Conservation (phyloP, 1,140 invertebrate genomes). For the Brachionus rubens region DNA sequence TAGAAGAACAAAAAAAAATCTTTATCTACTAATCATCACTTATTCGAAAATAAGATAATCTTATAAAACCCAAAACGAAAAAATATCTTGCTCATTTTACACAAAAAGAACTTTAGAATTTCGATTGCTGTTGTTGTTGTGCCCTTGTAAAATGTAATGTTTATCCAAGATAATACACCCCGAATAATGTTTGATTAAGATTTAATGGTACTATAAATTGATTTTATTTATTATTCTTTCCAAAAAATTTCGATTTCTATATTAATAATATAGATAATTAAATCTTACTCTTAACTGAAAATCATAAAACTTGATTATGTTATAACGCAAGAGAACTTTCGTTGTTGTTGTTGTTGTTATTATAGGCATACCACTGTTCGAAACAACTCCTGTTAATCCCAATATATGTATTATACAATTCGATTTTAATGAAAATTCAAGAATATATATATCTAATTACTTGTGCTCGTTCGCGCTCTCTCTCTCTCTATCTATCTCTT, state of each 20-base stretch:
- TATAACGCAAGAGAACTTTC: neutral
- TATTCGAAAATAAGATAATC: too few relatives aligned
- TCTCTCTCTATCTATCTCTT: neutral
- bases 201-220: slow-evolving; percentile 34
- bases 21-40: too few relatives aligned
- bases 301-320: neutral
- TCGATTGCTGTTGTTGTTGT: neutral
- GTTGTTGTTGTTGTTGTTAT: slow-evolving; percentile 11
- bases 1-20: too few relatives aligned
- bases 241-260: neutral
- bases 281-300: slow-evolving; percentile 6
- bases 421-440: neutral
- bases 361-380: slow-evolving; percentile 19
- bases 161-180: neutral
- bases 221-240: neutral
- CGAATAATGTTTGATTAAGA: slow-evolving; percentile 24
- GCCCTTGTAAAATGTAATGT: slow-evolving; percentile 6
- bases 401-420: slow-evolving; percentile 15
- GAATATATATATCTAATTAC: slow-evolving; percentile 2
- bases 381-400: slow-evolving; percentile 30
- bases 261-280: slow-evolving; percentile 26
- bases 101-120: slow-evolving; percentile 3
- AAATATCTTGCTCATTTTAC: too few relatives aligned
- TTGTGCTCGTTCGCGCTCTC: too few relatives aligned
- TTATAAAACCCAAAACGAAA: too few relatives aligned